phyloP scores from a whole-genome alignment of 1,140 invertebrate genomes.

The Lepidurus apus region DNA sequence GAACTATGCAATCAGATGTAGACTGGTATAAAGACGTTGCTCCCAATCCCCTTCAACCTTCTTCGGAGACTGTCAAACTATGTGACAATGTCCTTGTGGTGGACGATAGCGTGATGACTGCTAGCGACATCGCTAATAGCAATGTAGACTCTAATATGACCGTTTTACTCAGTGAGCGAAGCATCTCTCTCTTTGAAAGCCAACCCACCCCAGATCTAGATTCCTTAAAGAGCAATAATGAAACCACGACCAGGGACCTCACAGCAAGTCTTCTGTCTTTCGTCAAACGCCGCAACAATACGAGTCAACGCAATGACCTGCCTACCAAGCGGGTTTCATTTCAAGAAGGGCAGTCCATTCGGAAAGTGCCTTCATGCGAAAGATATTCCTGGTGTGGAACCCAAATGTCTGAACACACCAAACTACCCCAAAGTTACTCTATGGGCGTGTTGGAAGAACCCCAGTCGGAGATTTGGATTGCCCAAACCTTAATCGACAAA shows the following conservation, averaged over 20 bases:
- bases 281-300: not conserved
- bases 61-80: not conserved
- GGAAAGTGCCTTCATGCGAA: not conserved
- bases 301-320: not conserved
- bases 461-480: not conserved
- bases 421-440: not conserved
- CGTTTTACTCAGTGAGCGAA: not conserved
- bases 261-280: not conserved
- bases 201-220: not conserved
- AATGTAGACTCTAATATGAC: constrained; percentile 8
- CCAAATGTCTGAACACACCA: not conserved
- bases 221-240: not conserved
- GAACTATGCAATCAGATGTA: not conserved
- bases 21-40: not conserved
- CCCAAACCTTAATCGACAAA: constrained; percentile 1
- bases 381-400: not conserved
- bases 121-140: not conserved
- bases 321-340: not conserved
- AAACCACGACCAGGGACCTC: not conserved
- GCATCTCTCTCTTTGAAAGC: not conserved
- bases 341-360: not conserved
- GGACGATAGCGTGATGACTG: not conserved
- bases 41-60: not conserved
- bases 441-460: not conserved
- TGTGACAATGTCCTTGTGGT: not conserved